A percentile compares a stretch with the other conserved stretches of the same genome.
These are phyloP conservation scores for Cordilura impudica DNA, from an alignment of 2,888 invertebrate species.

Conservation along the genomic window DNA sequence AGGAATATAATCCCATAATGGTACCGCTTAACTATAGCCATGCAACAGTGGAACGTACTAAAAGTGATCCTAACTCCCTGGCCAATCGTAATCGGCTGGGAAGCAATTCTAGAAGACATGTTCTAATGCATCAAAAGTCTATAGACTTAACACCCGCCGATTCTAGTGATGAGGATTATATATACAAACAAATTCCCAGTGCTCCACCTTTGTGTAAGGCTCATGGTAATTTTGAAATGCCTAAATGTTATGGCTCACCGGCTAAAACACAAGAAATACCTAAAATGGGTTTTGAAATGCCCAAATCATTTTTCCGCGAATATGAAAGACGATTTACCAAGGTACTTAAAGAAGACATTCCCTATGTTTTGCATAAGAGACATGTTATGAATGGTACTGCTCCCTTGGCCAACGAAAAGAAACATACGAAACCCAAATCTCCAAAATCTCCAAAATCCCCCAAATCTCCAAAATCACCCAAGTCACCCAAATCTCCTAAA, in stretches of 20 bases:
- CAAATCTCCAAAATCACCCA: slow-evolving; percentile 82
- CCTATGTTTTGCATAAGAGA: slow-evolving; percentile 90
- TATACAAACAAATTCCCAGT: slow-evolving; percentile 86
- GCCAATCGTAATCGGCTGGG: slow-evolving; percentile 86
- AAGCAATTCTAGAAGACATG: slow-evolving; percentile 86
- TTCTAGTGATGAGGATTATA: slow-evolving; percentile 90
- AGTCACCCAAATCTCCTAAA: slow-evolving; percentile 81
- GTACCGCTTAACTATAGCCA: slow-evolving; percentile 81
- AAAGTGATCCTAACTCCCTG: slow-evolving; percentile 90
- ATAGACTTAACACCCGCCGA: slow-evolving; percentile 91
- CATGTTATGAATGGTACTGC: slow-evolving; percentile 92
- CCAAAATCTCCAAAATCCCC: slow-evolving; percentile 83
- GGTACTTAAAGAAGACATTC: slow-evolving; percentile 84
- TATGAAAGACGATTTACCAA: slow-evolving; percentile 80
- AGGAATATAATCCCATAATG: slow-evolving; percentile 85
- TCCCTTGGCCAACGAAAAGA: slow-evolving; percentile 79
- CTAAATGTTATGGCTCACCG: slow-evolving; percentile 78
- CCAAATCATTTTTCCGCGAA: slow-evolving; percentile 85
- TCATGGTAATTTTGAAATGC: slow-evolving; percentile 84
- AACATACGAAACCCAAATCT: slow-evolving; percentile 81
- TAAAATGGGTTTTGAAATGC: slow-evolving; percentile 84
- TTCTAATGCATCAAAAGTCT: slow-evolving; percentile 91
- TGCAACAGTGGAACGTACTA: slow-evolving; percentile 88
- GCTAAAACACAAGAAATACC: slow-evolving; percentile 79
- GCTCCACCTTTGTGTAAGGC: slow-evolving; percentile 86